Conservation (phyloP, 2,797 vertebrate species). For the Synanceia verrucosa region DNA sequence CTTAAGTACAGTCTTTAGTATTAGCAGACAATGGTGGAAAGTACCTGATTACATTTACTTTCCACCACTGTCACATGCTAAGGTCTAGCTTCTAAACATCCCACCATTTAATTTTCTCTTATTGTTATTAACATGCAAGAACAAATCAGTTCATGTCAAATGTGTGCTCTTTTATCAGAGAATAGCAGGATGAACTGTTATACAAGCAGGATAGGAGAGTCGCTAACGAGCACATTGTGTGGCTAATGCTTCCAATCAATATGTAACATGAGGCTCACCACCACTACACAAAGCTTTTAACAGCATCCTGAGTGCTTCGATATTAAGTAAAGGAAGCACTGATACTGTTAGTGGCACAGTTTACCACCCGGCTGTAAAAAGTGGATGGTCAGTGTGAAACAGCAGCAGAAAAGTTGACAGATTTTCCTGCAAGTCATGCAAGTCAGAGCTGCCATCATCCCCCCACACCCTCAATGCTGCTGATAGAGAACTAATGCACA, state of each 20-base stretch:
- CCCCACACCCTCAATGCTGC: constrained; percentile 30
- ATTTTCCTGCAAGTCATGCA: constrained; percentile 63
- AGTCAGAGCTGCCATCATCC: constrained; percentile 21
- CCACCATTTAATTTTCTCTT: neutral
- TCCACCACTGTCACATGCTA: constrained; percentile 18
- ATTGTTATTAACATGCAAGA: neutral
- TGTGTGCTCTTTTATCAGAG: neutral
- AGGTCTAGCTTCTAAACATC: constrained; percentile 1
- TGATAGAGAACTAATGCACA: neutral
- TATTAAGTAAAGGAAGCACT: constrained; percentile 36
- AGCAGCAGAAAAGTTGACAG: constrained; percentile 15
- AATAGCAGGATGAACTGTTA: neutral
- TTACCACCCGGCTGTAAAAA: neutral
- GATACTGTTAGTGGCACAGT: neutral
- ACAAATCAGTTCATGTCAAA: neutral
- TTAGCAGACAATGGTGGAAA: neutral
- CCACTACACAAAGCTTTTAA: constrained; percentile 47
- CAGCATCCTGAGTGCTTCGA: constrained; percentile 43
- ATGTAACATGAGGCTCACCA: constrained; percentile 51
- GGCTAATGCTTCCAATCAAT: constrained; percentile 56
- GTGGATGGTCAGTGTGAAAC: neutral
- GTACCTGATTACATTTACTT: neutral
- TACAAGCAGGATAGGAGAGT: neutral
- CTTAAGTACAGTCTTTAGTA: neutral
- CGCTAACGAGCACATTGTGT: constrained; percentile 8